Base-by-base conservation (phyloP, 1,140 invertebrate genomes). In the Scaptomyza montana region DNA sequence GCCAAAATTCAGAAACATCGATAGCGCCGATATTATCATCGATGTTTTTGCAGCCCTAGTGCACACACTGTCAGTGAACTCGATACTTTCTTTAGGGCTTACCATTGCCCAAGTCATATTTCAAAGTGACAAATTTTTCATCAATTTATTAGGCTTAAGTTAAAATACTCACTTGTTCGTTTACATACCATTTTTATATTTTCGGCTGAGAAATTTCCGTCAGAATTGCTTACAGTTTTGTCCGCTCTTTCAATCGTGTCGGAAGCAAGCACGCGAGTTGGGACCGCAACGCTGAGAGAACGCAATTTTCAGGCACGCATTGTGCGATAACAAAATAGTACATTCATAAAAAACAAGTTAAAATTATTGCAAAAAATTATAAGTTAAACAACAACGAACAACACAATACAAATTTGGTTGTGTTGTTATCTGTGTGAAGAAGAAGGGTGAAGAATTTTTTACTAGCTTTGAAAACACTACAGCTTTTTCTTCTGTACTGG, bases 321-420 rank as follows among this genome's bases (percentile, higher is more conserved):
- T 10, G 64, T 61, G 64, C 50, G 56, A 74, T 74, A 68, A 68
- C 64, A 68, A 73, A 72, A 72, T 47, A 59, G 66, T 41, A 60
- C n/a, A 59, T 59, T 43, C 12, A 67, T 55, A 49, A 16, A 36
- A 8, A 55, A 41, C 21, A 39, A 68, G 28, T 60, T n/a, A 25
- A 78, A 79, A 81, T 71, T 78, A 54, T 76, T 76, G 64, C 71
- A 78, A 74, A 78, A 87, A 85, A 78, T 87, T 75, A 63, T 61
- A 63, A 81, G 63, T 81, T 7, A 16, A 50, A 28, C 3, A 28
- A 56, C 21, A n/a, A 30, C 25, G 7, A 5, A 39, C 12, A 65
- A 43, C 41, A 41, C n/a, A 47, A 7, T 13, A 47, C 8, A 7
- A 47, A 21, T 8, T 60, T 69, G 54, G 47, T 50, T 19, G 69